phyloP scores from a whole-genome alignment of 2,888 invertebrate genomes.

The Marasmarcha lunaedactyla region DNA sequence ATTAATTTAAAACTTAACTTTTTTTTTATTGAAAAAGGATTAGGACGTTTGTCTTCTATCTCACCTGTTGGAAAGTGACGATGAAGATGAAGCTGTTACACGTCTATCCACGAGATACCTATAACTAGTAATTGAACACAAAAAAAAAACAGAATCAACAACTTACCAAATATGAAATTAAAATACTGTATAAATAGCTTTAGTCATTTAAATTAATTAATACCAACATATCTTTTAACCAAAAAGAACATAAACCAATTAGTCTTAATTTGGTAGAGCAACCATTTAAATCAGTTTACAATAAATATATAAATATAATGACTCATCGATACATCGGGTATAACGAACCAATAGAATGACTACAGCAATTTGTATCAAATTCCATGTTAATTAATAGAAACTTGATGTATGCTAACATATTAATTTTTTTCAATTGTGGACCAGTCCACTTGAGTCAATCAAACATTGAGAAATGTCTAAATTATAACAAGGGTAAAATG shows the following conservation, averaged over 20 bases:
- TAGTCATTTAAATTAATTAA: no score
- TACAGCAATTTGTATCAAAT: constrained; percentile 21
- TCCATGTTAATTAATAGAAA: constrained; percentile 23
- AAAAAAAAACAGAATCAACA: no score
- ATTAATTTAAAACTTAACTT: no score
- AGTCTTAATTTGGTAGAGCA: constrained; percentile 2
- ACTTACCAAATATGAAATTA: no score
- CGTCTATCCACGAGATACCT: no score
- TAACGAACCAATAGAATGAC: constrained; percentile 1
- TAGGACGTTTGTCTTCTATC: no score
- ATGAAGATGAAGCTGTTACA: no score
- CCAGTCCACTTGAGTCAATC: not conserved
- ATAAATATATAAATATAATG: constrained; percentile 2
- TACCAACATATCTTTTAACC: not conserved
- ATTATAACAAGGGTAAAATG: not conserved
- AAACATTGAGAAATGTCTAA: constrained; percentile 4
- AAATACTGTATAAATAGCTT: no score
- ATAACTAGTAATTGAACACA: no score
- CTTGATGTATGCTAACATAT: constrained; percentile 13
- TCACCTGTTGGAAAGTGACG: no score
- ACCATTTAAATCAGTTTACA: constrained; percentile 2
- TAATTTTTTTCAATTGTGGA: constrained; percentile 11
- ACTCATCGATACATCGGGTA: not conserved
- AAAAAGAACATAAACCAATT: not conserved
- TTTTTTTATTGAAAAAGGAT: no score